A percentile compares a stretch with the other conserved stretches of the same genome.
These are phyloP conservation scores for Pocota personata DNA, from an alignment of 2,888 invertebrate species.

Conservation along the genomic window DNA sequence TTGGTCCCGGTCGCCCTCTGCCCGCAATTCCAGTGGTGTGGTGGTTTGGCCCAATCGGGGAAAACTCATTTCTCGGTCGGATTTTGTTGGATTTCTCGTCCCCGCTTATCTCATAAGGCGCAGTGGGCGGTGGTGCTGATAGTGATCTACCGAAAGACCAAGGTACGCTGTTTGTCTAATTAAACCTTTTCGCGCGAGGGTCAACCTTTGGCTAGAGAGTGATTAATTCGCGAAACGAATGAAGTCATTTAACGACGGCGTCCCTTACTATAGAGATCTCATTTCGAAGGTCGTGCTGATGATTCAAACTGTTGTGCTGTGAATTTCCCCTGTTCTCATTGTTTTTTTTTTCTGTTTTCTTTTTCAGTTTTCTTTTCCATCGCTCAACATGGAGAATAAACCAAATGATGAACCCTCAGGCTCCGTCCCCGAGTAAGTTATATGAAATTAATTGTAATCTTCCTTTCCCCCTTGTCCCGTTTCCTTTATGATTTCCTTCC, in stretches of 20 bases:
- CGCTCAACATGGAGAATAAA: constrained; percentile 54
- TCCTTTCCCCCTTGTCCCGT: background rate
- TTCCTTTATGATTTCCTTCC: constrained; percentile 11
- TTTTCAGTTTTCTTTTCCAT: constrained; percentile 22
- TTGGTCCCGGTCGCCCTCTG: background rate
- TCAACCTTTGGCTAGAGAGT: background rate
- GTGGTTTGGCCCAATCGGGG: background rate
- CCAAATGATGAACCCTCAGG: constrained; percentile 60
- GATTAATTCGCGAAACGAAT: constrained; percentile 7
- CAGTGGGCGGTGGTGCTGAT: constrained; percentile 63
- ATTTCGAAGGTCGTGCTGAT: constrained; percentile 28
- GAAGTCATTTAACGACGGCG: constrained; percentile 6
- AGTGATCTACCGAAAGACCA: background rate
- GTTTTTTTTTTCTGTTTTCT: constrained; percentile 3
- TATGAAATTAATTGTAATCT: constrained; percentile 42
- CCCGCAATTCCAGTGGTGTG: background rate
- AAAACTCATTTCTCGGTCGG: background rate
- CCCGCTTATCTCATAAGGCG: constrained; percentile 36
- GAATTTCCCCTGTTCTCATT: background rate
- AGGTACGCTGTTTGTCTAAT: constrained; percentile 16
- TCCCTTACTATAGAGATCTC: background rate
- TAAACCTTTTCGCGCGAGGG: constrained; percentile 4
- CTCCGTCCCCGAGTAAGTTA: constrained; percentile 63
- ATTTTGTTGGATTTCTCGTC: constrained; percentile 10
- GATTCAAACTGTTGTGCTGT: constrained; percentile 7